Conservation (phyloP, 2,113 vertebrate genomes). For the Cyanistes caeruleus region DNA sequence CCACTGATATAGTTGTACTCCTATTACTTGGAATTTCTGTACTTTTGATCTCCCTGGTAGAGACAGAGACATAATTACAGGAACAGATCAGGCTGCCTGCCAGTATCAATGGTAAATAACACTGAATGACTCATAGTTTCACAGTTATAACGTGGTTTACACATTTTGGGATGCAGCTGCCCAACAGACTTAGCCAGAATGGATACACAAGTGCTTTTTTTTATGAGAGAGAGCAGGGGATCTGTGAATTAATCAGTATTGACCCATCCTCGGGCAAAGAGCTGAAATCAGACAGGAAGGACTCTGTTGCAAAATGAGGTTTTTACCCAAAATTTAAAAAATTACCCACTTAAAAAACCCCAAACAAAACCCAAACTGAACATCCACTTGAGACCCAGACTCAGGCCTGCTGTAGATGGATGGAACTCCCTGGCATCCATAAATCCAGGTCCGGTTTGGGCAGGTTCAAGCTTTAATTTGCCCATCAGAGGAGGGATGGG, state of each 20-base stretch:
- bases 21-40: slow-evolving; percentile 68
- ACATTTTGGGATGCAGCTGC: slow-evolving; percentile 65
- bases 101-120: slow-evolving; percentile 73
- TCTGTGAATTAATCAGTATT: background rate
- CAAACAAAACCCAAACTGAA: background rate
- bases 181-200: slow-evolving; percentile 55
- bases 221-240: background rate
- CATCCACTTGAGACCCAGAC: background rate
- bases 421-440: background rate
- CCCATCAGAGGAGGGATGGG: background rate
- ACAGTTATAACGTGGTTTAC: slow-evolving; percentile 60
- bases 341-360: background rate
- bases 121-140: slow-evolving; percentile 64
- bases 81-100: slow-evolving; percentile 53
- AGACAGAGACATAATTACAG: slow-evolving; percentile 68
- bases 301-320: background rate
- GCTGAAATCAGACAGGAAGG: background rate
- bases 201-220: background rate
- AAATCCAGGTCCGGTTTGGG: background rate
- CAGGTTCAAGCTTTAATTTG: background rate
- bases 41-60: slow-evolving; percentile 69
- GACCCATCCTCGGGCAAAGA: background rate
- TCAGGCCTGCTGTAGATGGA: fast-evolving
- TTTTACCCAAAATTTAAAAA: background rate
- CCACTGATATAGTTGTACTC: slow-evolving; percentile 52